Evolutionary conservation across 2,888 invertebrate genomes (phyloP).

Genomic region (Cephus pulcher): DNA sequence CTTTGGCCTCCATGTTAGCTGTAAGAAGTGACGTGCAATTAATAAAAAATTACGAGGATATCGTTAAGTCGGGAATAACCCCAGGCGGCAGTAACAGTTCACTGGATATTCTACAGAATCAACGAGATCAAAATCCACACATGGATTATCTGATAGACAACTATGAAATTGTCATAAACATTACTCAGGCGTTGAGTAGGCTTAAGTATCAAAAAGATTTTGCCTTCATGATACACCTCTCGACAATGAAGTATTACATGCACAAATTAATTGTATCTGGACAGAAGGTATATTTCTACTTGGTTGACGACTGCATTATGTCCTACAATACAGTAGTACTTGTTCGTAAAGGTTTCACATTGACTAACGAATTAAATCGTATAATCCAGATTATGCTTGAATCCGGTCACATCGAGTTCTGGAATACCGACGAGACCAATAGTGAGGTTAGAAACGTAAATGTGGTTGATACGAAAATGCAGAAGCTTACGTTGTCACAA

Average conservation of each 20-base stretch:
- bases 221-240: not conserved
- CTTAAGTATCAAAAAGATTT: not conserved
- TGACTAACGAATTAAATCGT: not conserved
- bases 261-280: not conserved
- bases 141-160: not conserved
- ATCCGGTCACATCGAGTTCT: not conserved
- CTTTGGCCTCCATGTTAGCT: not conserved
- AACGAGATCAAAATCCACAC: not conserved
- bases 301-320: not conserved
- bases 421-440: not conserved
- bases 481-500: not conserved
- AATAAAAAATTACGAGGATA: not conserved
- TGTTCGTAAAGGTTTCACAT: not conserved
- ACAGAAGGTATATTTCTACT: not conserved
- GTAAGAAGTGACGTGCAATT: not conserved
- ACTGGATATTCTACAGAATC: not conserved
- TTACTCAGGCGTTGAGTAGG: not conserved
- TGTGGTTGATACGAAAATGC: not conserved
- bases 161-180: not conserved
- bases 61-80: not conserved
- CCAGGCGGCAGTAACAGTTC: not conserved
- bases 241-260: not conserved
- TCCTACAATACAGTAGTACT: not conserved
- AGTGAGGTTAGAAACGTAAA: not conserved
- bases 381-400: not conserved